Evolutionary conservation across 2,888 invertebrate species (phyloP), one percentile per base, ranked within the genome.

Genomic region (Ctena decussata): DNA sequence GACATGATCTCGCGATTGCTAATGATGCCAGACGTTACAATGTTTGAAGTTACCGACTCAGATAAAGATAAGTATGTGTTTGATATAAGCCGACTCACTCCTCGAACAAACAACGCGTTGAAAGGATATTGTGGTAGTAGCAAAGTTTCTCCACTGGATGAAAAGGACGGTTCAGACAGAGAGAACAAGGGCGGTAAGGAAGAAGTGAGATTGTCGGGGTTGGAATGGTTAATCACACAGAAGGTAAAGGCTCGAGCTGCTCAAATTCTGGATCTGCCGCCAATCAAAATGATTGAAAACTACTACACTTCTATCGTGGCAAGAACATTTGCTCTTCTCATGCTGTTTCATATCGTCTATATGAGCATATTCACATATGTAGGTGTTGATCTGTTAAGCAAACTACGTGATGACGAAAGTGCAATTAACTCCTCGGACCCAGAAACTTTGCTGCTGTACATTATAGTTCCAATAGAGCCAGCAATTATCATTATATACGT

Each of bases 261-360:
- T 0, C 82, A 90, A 18, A 92, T 95, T 37, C 87, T 95, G 6
- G 94, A 95, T 80, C 87, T 95, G 15, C 90, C 91, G 53, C 94
- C 95, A 0, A 89, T 95, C 27, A 86, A 86, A 37, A 86, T 93
- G 46, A 90, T 95, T 15, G 94, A 94, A 72, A 80, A 85, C 30
- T 92, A 94, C 78, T 95, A 94, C 85, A 93, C 92, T 79, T 89
- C 85, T 0, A 91, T 93, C 49, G 94, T 94, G 30, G 92, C 93
- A 35, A 93, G 92, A 91, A 92, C 93, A 8, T 95, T 93, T 85
- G 89, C 88, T 0, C 70, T 93, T 1, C 80, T 95, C 6, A 92
- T 95, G 90, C 15, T 92, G 5, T 46, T 94, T 21, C 95, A 95
- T 83, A 92, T 95, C 27, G 72, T 87, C 12, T 95, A 95, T 87